phyloP scores from a whole-genome alignment of 2,888 invertebrate species.

The Cartodere bifasciata region DNA sequence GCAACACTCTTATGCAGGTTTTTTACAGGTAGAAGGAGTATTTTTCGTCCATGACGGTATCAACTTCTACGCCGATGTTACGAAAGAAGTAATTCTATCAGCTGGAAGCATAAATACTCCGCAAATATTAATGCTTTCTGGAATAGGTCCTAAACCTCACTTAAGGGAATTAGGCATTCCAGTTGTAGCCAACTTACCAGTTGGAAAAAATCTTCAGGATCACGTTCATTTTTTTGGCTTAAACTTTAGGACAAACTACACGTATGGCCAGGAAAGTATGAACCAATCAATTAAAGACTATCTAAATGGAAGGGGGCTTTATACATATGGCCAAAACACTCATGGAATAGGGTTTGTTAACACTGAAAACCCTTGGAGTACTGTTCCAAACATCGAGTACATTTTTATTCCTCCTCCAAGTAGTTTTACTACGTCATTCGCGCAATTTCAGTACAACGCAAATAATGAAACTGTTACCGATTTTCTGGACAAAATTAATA shows the following conservation, averaged over 20 bases:
- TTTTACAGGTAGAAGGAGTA: too few relatives aligned
- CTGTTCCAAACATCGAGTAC: constrained; percentile 8
- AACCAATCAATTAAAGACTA: constrained; percentile 15
- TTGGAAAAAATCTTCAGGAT: constrained; percentile 20
- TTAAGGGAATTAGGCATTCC: constrained; percentile 17
- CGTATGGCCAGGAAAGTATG: constrained; percentile 4
- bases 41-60: constrained; percentile 59
- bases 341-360: constrained; percentile 9
- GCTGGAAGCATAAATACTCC: constrained; percentile 76
- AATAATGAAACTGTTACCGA: too few relatives aligned
- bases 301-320: constrained; percentile 16
- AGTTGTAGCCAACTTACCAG: constrained; percentile 20
- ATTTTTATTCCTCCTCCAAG: constrained; percentile 10
- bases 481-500: too few relatives aligned
- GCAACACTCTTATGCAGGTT: too few relatives aligned
- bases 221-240: constrained; percentile 21
- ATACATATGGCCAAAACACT: constrained; percentile 10
- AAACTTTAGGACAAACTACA: constrained; percentile 12
- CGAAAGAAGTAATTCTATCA: constrained; percentile 70
- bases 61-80: constrained; percentile 50
- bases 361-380: neutral
- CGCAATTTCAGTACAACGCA: too few relatives aligned
- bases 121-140: constrained; percentile 23
- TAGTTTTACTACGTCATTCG: too few relatives aligned
- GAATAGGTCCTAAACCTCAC: constrained; percentile 21